A percentile compares a stretch with the other conserved stretches of the same genome.
Conservation (phyloP, 2,797 vertebrate genomes). For the Dipus sagitta region DNA sequence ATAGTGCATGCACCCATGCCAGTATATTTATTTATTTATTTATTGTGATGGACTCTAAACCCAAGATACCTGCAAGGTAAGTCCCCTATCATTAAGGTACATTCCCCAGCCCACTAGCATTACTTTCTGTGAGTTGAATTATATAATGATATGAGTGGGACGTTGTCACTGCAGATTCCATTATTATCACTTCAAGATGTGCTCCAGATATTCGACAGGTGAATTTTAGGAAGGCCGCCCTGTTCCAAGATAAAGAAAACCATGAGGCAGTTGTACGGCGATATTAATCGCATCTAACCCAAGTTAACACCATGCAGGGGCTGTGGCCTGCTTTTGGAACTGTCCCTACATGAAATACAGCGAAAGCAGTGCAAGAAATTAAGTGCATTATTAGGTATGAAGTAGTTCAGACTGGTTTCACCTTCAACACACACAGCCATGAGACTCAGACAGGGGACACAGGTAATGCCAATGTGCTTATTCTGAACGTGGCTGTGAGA, state of each 20-base stretch:
- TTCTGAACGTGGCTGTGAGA: neutral
- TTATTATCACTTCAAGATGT: conserved; percentile 1
- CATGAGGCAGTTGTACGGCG: neutral
- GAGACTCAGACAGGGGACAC: neutral
- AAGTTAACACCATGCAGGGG: neutral
- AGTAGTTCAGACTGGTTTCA: neutral
- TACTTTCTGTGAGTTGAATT: neutral
- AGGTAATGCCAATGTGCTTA: neutral
- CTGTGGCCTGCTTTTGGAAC: neutral
- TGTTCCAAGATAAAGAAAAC: conserved; percentile 1
- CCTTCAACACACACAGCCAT: neutral
- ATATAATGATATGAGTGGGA: neutral
- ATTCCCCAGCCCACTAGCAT: neutral
- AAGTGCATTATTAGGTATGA: neutral
- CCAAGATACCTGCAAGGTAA: neutral
- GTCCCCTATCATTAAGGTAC: no score
- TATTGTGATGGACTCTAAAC: neutral
- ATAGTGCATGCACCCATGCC: neutral
- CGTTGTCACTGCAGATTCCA: neutral
- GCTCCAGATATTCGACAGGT: conserved; percentile 16
- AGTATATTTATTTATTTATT: neutral
- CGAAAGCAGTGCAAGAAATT: neutral
- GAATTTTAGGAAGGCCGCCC: neutral
- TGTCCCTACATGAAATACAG: neutral
- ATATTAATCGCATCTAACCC: neutral